Evolutionary conservation across 2,113 vertebrate genomes (phyloP).

Genomic region (Zosterops pallidus): DNA sequence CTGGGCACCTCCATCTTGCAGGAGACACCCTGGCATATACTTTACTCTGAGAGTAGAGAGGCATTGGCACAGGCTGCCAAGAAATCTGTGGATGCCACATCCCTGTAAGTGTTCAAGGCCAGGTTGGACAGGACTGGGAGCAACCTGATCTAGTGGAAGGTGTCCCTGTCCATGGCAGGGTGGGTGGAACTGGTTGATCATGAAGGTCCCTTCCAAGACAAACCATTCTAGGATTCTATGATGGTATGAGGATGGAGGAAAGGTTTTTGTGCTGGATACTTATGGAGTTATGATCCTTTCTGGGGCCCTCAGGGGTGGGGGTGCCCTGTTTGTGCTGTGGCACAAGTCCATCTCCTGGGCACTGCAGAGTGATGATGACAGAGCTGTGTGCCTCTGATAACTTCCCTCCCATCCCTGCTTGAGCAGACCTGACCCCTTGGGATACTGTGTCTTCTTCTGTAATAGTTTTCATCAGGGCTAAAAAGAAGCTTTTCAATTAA

Average conservation of each 20-base stretch:
- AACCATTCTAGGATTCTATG: background rate
- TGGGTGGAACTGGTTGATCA: background rate
- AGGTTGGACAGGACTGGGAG: background rate
- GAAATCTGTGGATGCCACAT: background rate
- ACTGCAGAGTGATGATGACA: fast-evolving
- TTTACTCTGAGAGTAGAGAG: background rate
- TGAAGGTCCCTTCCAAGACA: background rate
- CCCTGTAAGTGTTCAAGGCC: background rate
- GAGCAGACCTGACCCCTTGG: background rate
- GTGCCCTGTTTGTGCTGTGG: background rate
- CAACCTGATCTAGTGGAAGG: background rate
- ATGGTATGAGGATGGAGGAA: background rate
- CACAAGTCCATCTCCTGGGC: background rate
- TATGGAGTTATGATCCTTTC: background rate
- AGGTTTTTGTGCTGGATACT: background rate
- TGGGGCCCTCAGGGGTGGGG: fast-evolving
- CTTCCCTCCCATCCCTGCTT: background rate
- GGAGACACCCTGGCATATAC: background rate
- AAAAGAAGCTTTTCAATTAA: background rate
- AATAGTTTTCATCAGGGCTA: background rate
- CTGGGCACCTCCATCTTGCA: background rate
- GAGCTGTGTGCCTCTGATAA: background rate
- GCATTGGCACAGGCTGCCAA: background rate
- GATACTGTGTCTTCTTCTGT: background rate
- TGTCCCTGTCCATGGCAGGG: background rate